A percentile compares a stretch with the other conserved stretches of the same genome.
Evolutionary conservation across 2,797 vertebrate species (phyloP).

Genomic region (Peromyscus aztecus): DNA sequence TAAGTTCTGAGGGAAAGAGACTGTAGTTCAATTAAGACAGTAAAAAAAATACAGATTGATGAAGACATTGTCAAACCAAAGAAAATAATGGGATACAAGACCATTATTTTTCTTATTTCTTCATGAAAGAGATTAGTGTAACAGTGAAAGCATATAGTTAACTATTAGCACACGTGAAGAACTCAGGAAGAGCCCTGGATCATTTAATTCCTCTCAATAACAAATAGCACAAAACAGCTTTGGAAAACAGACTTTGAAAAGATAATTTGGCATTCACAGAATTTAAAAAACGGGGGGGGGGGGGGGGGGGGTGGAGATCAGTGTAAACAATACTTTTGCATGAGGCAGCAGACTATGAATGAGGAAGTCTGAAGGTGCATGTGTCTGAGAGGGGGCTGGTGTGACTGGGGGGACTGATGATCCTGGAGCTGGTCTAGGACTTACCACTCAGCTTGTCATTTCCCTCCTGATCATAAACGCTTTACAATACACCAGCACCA

Average conservation of each 20-base stretch:
- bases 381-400: not conserved
- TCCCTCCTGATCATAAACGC: not conserved
- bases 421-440: too few relatives aligned
- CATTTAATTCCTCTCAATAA: not conserved
- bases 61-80: not conserved
- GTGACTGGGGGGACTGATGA: not conserved
- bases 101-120: not conserved
- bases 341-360: not conserved
- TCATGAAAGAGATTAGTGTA: not conserved
- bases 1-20: not conserved
- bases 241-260: not conserved
- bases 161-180: not conserved
- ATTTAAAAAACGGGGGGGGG: not conserved
- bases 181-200: not conserved
- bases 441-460: not conserved
- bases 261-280: not conserved
- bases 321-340: not conserved
- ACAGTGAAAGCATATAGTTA: constrained; percentile 4
- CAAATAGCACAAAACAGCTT: not conserved
- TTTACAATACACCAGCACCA: not conserved
- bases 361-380: not conserved
- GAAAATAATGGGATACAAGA: not conserved
- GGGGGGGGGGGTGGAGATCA: not conserved
- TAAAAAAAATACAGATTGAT: not conserved
- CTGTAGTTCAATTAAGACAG: not conserved